These are phyloP conservation scores for Synodontis membranacea DNA, from an alignment of 2,113 vertebrate species.

Conservation along the genomic window DNA sequence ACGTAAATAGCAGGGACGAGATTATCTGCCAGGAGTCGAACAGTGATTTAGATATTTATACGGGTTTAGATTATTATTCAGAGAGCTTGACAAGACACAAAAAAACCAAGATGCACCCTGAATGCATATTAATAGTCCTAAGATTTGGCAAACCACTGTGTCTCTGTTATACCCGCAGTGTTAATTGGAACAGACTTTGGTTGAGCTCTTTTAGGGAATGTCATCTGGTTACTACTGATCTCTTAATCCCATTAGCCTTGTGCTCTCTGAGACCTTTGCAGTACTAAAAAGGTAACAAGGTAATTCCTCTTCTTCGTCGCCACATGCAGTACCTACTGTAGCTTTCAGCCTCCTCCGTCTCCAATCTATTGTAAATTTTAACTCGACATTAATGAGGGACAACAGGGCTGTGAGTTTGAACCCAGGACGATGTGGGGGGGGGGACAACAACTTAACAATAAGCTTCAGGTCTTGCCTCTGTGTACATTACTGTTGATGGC, in stretches of 20 bases:
- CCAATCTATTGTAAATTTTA: not conserved
- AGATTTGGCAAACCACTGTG: not conserved
- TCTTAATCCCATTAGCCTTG: constrained; percentile 52
- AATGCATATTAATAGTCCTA: not conserved
- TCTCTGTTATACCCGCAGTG: not conserved
- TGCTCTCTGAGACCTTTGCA: constrained; percentile 37
- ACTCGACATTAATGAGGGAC: not conserved
- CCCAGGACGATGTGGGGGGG: not conserved
- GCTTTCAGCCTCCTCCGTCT: not conserved
- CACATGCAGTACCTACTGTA: not conserved
- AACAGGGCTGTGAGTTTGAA: not conserved
- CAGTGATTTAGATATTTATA: constrained; percentile 22
- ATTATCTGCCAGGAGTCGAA: constrained; percentile 22
- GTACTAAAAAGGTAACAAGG: constrained; percentile 36
- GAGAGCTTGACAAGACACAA: not conserved
- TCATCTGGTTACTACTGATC: constrained; percentile 53
- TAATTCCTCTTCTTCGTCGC: constrained; percentile 8
- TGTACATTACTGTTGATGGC: constrained; percentile 11
- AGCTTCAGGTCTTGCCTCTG: constrained; percentile 30
- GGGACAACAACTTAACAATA: constrained; percentile 26
- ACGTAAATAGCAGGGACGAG: constrained; percentile 8
- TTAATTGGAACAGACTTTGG: constrained; percentile 28
- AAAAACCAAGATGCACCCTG: not conserved
- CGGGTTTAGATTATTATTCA: constrained; percentile 17
- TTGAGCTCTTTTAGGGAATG: constrained; percentile 28